Evolutionary conservation across 2,888 invertebrate species (phyloP), one percentile per base, ranked within the genome.

Genomic region (Macrophya annulata): DNA sequence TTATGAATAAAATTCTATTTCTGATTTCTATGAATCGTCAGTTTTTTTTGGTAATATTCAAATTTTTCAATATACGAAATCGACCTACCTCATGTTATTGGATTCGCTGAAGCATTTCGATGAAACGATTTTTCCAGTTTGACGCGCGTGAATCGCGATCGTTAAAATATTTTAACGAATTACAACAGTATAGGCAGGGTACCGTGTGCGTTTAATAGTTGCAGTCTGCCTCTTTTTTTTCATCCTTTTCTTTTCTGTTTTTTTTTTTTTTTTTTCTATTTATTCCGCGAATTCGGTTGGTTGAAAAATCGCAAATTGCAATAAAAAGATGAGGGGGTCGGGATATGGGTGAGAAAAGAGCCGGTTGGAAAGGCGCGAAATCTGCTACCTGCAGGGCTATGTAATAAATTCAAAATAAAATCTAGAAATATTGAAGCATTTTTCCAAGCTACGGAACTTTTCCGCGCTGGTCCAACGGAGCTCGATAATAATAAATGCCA

Each of bases 401-500:
- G 62, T 81, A 81, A 81, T 82, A 83, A 68, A 83, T 83, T 68
- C 48, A 48, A 74, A 83, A 83, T 83, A 71, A 83, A 83, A 83
- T 40, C 65, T 83, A 48, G 51, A 83, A 81, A 81, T 62, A 59
- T 81, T 62, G 59, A 43, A 81, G 62, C 37, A 77, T 77, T 77
- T 31, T 55, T 77, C 37, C 51, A 15, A 51, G 51, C 77, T 55
- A 62, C 62, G 81, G 21, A 81, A 40, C 77, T 40, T 21, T 37
- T n/a, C 17, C 55, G 81, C 81, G 37, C 43, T 40, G 40, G 81
- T 9, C 40, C 37, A 40, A 31, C 43, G 59, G 62, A 40, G 81
- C 81, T 81, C 59, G 81, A 81, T 81, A 81, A 81, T 81, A 81
- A 81, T 81, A 81, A 81, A 81, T 81, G 81, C 81, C 59, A 81